Evolutionary conservation across 1,140 invertebrate genomes (phyloP), one percentile per base, ranked within the genome.

Genomic region (Lepidurus packardi): DNA sequence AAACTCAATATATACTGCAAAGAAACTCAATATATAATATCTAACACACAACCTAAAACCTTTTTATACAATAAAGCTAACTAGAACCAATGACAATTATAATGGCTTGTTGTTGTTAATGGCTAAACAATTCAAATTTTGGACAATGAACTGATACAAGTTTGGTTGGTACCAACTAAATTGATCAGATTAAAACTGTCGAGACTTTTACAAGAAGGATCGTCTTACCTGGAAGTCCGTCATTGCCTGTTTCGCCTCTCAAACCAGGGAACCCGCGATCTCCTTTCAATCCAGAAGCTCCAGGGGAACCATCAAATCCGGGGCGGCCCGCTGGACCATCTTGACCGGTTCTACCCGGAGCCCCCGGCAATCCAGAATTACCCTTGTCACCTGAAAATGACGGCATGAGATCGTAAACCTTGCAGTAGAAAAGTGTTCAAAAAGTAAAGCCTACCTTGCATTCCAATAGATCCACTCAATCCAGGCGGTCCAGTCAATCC

Each of bases 401-500:
- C 34, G 34, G 34, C 3, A 34, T 4, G 24, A 7, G 43, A 16
- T 44, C 43, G 45, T 11, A 25, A 77, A 76, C n/a, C n/a, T 73
- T 13, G 5, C 2, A 1, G 21, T 75, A n/a, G 41, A 16, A 79
- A 34, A 34, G 34, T 34, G 34, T 34, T 34, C 3, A 4, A 34
- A 34, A 34, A 34, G 3, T 34, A 34, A 34, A 34, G 34, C 3
- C 34, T 34, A 34, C 34, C 34, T 34, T 34, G 34, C 34, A 34
- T 34, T 34, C 34, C 34, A 34, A 34, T 65, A 34, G 44, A 10
- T 43, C 78, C 78, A 34, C 16, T 25, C 21, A 80, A 78, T 43
- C 84, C 84, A 43, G 79, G 75, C 8, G 76, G 77, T 1, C 83
- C 83, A 47, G 79, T 34, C 7, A 81, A 77, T 11, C 84, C 81